Evolutionary conservation across 2,797 vertebrate genomes (phyloP), one percentile per base, ranked within the genome.

Genomic region (Sylvilagus floridanus): DNA sequence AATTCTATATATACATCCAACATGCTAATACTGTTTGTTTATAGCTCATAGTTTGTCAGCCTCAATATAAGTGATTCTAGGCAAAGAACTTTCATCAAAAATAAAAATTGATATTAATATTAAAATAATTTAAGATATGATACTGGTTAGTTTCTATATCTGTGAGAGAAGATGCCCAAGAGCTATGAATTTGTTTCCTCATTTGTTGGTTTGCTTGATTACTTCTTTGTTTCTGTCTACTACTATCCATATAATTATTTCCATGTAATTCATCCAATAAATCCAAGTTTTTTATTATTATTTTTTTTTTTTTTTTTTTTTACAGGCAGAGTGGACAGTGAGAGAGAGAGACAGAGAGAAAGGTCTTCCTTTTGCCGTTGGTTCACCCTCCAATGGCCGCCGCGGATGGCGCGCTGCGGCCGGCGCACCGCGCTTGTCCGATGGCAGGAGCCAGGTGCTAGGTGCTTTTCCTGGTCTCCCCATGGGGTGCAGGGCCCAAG

Each of bases 1-100:
- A 91, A 88, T 89, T 88, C 50, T 81, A 57, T 77, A 57, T 30
- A 62, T 88, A 81, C 77, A 68, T 69, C 10, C 88, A 90, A 73
- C 32, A 19, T 90, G 4, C 32, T 62, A 87, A 30, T 37, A 24
- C 50, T 68, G 0, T 57, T 65, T 17, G 90, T 73, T 93, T 71
- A 35, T 69, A 42, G 2, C 11, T 75, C 37, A 93, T 66, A 84
- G 5, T 75, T 75, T 13, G 71, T 37, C 73, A 17, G 3, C 57
- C 71, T 95, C 26, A 68, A 47, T 7, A 12, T 77, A 87, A 76
- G 5, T 57, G 47, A 92, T 54, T 66, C 7, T 26, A 93, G 72
- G 14, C 32, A 92, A 88, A 87, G 28, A 63, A 11, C 7, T 90
- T 75, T 7, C 22, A 54, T 63, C 52, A 85, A 50, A 90, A 42